Percentiles rank a stretch among this genome's conserved stretches.
Evolutionary conservation across 35 echinoderm and acorn worm species (phyloP).

Genomic region (Chiridota heheva): DNA sequence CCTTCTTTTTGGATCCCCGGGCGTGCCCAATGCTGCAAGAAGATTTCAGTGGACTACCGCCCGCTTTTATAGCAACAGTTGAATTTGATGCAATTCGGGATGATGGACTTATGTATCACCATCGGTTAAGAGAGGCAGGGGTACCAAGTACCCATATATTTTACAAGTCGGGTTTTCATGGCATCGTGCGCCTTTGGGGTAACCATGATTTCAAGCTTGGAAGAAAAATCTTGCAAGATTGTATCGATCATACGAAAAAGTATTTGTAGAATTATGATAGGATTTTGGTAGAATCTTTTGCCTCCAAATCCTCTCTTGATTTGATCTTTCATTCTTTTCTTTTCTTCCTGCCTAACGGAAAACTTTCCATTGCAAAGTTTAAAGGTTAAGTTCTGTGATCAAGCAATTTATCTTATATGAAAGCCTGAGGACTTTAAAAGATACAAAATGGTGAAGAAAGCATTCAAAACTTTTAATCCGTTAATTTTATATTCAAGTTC

Average conservation of each 20-base stretch:
- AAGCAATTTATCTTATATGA: too few relatives aligned
- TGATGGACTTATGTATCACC: slow-evolving; percentile 74
- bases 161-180: slow-evolving; percentile 56
- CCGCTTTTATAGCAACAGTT: slow-evolving; percentile 66
- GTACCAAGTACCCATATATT: slow-evolving; percentile 36
- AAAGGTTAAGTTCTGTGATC: too few relatives aligned
- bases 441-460: too few relatives aligned
- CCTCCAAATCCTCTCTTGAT: too few relatives aligned
- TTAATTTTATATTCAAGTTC: too few relatives aligned
- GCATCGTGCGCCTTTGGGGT: slow-evolving; percentile 16
- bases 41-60: slow-evolving; percentile 72
- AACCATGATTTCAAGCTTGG: slow-evolving; percentile 44
- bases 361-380: too few relatives aligned
- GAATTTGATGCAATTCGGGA: slow-evolving; percentile 65
- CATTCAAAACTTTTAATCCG: too few relatives aligned
- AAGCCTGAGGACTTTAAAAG: too few relatives aligned
- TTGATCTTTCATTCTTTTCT: too few relatives aligned
- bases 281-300: background rate
- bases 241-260: slow-evolving; percentile 57
- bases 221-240: slow-evolving; percentile 66
- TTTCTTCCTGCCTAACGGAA: too few relatives aligned
- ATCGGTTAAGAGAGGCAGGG: slow-evolving; percentile 55
- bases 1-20: slow-evolving; percentile 51
- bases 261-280: slow-evolving; percentile 28
- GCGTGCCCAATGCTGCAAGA: slow-evolving; percentile 48